Percentiles rank a stretch among this genome's conserved stretches.
Evolutionary conservation across 2,797 vertebrate species (phyloP).

Genomic region (Macrochelys suwanniensis): DNA sequence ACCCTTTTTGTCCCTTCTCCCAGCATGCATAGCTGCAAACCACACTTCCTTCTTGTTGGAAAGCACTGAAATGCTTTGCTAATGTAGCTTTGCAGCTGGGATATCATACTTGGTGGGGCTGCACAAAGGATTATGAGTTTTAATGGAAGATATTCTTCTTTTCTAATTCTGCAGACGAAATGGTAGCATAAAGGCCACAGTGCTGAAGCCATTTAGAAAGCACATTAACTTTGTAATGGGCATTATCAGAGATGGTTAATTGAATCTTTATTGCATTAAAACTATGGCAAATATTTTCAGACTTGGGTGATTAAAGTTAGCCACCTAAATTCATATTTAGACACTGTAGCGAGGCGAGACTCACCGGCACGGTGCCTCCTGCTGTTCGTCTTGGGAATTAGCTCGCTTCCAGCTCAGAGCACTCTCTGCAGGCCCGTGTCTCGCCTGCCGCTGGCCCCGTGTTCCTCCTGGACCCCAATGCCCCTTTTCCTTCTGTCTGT

Average conservation of each 20-base stretch:
- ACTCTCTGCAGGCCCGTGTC: too few species aligned
- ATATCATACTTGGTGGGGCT: not conserved
- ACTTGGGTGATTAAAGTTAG: not conserved
- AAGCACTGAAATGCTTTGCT: not conserved
- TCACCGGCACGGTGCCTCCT: too few species aligned
- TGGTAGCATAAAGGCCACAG: conserved; percentile 57
- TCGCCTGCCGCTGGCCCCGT: too few species aligned
- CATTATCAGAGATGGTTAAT: conserved; percentile 32
- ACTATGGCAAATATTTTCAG: conserved; percentile 19
- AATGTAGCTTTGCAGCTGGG: not conserved
- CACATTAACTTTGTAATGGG: conserved; percentile 54
- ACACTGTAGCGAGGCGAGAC: too few species aligned
- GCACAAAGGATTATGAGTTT: conserved; percentile 22
- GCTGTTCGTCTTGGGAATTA: too few species aligned
- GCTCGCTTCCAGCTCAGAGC: too few species aligned
- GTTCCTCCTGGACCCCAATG: too few species aligned
- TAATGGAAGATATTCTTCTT: conserved; percentile 25
- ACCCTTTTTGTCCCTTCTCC: not conserved
- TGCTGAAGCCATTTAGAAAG: conserved; percentile 37
- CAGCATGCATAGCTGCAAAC: not conserved
- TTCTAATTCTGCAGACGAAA: conserved; percentile 58
- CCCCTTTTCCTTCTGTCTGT: too few species aligned
- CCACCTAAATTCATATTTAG: not conserved
- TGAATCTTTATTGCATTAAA: conserved; percentile 12
- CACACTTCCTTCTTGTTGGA: not conserved